Base-by-base conservation (phyloP, 2,888 invertebrate genomes). In the Phymatocera aterrima region DNA sequence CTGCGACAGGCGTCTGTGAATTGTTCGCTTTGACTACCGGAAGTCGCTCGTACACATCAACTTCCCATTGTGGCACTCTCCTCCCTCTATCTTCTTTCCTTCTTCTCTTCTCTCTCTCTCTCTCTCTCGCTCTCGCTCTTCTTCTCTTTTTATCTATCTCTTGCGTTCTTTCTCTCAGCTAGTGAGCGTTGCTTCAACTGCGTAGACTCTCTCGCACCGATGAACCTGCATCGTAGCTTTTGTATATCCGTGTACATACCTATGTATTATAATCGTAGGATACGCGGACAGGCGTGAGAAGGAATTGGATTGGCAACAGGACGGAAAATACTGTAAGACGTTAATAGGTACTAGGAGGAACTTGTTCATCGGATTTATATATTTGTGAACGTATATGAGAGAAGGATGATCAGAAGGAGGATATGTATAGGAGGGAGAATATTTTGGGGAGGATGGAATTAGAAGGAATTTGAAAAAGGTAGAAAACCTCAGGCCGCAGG, bases 31-130 rank as follows among this genome's bases (percentile, higher is more conserved):
- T 57, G 37, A 34, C 57, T 57, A 75, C 75, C 75, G 75, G 75
- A 75, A 75, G 75, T 75, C 43, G 40, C 75, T 57, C 37, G 75
- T 57, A 75, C 75, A 40, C 75, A 43, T 48, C 37, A 75, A 75
- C 57, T 75, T 75, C 75, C 75, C 72, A 72, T 72, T 72, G 72
- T 72, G 46, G 6, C 28, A 5, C 68, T 68, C 21, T 43, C 43
- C 2, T 68, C 15, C 28, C 40, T 37, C 37, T 51, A 10, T 5
- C 65, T 37, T 24, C 43, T 64, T 72, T 75, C 43, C 54, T 80
- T 61, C 40, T 24, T 28, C 10, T 10, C 78, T 34, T 43, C 60
- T 64, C 64, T 80, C 79, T 70, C 77, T 74, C 70, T 68, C 74
- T 75, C 75, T 65, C 72, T 78, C 77, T 70, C 31, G 75, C 75